Evolutionary conservation across 2,113 vertebrate species (phyloP), one percentile per base, ranked within the genome.

Genomic region (Heterotis niloticus): DNA sequence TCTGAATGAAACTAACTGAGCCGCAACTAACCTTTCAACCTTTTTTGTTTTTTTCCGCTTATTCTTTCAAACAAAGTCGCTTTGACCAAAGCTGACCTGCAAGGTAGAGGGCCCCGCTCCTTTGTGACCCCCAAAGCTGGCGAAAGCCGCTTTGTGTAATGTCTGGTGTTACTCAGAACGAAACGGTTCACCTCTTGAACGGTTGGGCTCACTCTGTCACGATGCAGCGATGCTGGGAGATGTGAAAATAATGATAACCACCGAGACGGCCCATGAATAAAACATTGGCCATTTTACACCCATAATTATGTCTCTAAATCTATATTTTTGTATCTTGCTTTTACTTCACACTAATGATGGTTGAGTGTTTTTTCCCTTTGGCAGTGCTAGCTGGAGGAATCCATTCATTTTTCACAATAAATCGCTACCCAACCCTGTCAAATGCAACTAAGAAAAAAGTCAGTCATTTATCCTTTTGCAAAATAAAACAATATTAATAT

Each of bases 31-130:
- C 92, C 88, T 83, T 93, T 87, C 88, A 44, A 44, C 92, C 91
- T 68, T 70, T 18, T 23, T 57, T 26, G 12, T 57, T 85, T 72
- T 86, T 86, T 91, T 92, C n/a, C n/a, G 91, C 91, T 86, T 86
- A 83, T 88, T 90, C 84, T 92, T 85, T 92, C 93, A 94, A 95
- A 96, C 94, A 96, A 96, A 99, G 96, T 98, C 95, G 94, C 93
- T 88, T 98, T 97, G 94, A 96, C 95, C 95, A 99, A 98, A 98
- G 96, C 96, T 92, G 94, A 98, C 91, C 95, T 98, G 85, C 94
- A 98, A 98, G 96, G 95, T 98, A 97, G 95, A 95, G 92, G 92
- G 93, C 91, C 89, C 79, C 83, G 89, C 90, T 88, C 90, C 82
- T 23, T 89, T 90, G 81, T 74, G 82, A 87, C 79, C 91, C 91